Percentiles rank a stretch among this genome's conserved stretches.
phyloP scores from a whole-genome alignment of 2,888 invertebrate genomes.

The Pinctada fucata region DNA sequence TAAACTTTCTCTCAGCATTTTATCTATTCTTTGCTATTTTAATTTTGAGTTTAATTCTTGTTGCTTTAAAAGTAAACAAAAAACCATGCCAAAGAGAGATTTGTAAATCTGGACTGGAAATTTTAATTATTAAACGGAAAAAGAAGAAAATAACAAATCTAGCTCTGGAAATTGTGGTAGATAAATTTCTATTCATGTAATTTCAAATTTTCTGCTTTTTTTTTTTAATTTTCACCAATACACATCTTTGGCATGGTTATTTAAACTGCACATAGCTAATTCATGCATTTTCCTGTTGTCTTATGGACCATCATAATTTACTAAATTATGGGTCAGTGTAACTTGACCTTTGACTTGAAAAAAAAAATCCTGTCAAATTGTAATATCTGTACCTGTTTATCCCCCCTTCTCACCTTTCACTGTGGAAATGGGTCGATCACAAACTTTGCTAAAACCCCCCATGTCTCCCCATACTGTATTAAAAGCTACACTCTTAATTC shows the following conservation, averaged over 20 bases:
- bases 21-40: slow-evolving; percentile 16
- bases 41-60: slow-evolving; percentile 5
- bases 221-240: too few relatives aligned
- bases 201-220: too few relatives aligned
- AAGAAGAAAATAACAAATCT: too few relatives aligned
- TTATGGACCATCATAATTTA: background rate
- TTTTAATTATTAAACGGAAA: too few relatives aligned
- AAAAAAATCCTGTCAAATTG: slow-evolving; percentile 23
- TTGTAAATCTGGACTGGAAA: too few relatives aligned
- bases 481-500: background rate
- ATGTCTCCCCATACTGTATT: background rate
- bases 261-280: too few relatives aligned
- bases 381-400: slow-evolving; percentile 11
- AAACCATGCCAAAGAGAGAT: too few relatives aligned
- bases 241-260: too few relatives aligned
- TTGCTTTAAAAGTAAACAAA: background rate
- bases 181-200: too few relatives aligned
- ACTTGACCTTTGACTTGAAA: slow-evolving; percentile 37
- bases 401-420: slow-evolving; percentile 15
- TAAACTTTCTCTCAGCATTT: slow-evolving; percentile 3
- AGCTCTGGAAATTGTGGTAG: too few relatives aligned
- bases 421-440: slow-evolving; percentile 10
- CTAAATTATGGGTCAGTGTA: background rate
- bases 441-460: slow-evolving; percentile 4
- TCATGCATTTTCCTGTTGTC: too few relatives aligned